Base-by-base conservation (phyloP, 2,888 invertebrate genomes). In the Megalurothrips usitatus region DNA sequence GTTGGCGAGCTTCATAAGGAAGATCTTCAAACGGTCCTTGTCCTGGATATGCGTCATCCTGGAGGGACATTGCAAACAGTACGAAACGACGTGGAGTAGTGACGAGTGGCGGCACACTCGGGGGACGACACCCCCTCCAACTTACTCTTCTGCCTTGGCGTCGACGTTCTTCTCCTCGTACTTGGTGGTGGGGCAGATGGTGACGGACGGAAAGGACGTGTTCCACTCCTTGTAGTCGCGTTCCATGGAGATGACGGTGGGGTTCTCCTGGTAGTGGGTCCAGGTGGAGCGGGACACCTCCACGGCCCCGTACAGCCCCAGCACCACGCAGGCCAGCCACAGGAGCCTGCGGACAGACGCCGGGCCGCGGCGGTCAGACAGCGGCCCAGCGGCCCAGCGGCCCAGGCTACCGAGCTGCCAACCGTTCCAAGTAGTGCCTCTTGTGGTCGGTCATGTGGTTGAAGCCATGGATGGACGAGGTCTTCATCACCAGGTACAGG, bases 401-500 rank as follows among this genome's bases (percentile, higher is more conserved):
- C n/a, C n/a, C n/a, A 52, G 19, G 34, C 3, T 43, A 43, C 6
- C 34, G 34, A 43, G 48, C 14, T 19, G 85, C 88, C 87, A 84
- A 90, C 90, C 88, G 85, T 87, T 90, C 90, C 49, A 87, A 84
- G 0, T 86, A 85, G 85, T 90, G 89, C 82, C 89, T 87, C n/a
- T 87, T 85, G 10, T 84, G 81, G 6, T 88, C 87, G 0, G 89
- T 88, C 23, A 90, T 84, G 84, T 90, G 90, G 79, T 88, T 89
- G n/a, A 90, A 84, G 0, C 90, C 90, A 84, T 90, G 90, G 48
- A 90, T 89, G 0, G 90, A 90, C 0, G 90, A 90, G 0, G 88
- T 89, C 82, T 89, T 87, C 81, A 90, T 83, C 84, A 89, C 89
- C 26, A 88, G 81, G 78, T 79, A 78, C 28, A 81, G 17, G 49